A percentile compares a stretch with the other conserved stretches of the same genome.
These are phyloP conservation scores for Tor tambroides DNA, from an alignment of 2,113 vertebrate species.

Conservation along the genomic window DNA sequence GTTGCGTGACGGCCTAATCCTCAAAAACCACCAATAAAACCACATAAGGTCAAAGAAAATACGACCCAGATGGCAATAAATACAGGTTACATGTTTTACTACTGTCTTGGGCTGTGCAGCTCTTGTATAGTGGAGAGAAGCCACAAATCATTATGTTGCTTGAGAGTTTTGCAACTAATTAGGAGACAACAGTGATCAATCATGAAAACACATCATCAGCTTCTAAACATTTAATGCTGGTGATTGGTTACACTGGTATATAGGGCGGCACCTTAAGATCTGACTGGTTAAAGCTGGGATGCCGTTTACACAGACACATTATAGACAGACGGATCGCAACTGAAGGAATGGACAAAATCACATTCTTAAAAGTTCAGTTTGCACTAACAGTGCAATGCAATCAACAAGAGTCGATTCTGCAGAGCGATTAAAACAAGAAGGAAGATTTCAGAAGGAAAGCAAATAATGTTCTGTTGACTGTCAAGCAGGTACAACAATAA, in stretches of 20 bases:
- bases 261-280: background rate
- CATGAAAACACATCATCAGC: background rate
- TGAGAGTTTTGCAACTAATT: background rate
- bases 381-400: background rate
- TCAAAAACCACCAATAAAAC: background rate
- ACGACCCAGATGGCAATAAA: background rate
- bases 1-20: background rate
- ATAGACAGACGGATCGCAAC: too few relatives aligned
- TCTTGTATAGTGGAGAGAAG: background rate
- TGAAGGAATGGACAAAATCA: background rate
- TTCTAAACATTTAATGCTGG: too few relatives aligned
- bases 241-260: too few relatives aligned
- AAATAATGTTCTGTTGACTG: constrained; percentile 17
- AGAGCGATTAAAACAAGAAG: background rate
- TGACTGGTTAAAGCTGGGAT: background rate
- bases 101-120: background rate
- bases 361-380: background rate
- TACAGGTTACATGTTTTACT: background rate
- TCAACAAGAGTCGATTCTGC: background rate
- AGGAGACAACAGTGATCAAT: background rate
- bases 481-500: constrained; percentile 41
- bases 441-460: background rate
- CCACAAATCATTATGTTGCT: background rate
- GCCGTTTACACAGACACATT: background rate
- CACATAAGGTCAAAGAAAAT: background rate